These are phyloP conservation scores for Elephas maximus DNA, from an alignment of 2,113 vertebrate species.

Conservation along the genomic window DNA sequence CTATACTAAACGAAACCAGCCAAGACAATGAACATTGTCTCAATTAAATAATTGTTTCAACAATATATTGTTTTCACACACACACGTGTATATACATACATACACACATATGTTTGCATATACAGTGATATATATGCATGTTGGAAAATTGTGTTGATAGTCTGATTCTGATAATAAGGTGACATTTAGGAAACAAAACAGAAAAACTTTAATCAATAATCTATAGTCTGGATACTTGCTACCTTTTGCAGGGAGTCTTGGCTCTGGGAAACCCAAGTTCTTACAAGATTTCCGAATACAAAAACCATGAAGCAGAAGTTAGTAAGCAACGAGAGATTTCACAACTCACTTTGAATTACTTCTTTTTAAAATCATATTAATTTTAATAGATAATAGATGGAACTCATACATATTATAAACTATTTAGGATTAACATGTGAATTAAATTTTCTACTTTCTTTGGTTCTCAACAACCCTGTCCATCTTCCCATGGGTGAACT, in stretches of 20 bases:
- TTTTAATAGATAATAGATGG: not conserved
- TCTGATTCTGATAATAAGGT: conserved; percentile 41
- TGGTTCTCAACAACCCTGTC: not conserved
- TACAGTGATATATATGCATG: too few species aligned
- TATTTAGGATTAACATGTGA: not conserved
- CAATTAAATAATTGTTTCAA: conserved; percentile 45
- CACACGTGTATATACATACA: not conserved
- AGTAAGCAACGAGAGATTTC: not conserved
- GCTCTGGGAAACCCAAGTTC: not conserved
- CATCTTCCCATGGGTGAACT: not conserved
- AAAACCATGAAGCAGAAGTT: not conserved
- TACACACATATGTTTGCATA: too few species aligned
- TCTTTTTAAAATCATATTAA: conserved; percentile 4
- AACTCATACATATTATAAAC: not conserved
- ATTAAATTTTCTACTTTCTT: not conserved
- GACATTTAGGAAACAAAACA: conserved; percentile 44
- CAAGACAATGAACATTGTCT: conserved; percentile 31
- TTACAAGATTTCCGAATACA: not conserved
- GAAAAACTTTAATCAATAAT: conserved; percentile 7
- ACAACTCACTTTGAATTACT: not conserved
- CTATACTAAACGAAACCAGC: conserved; percentile 26
- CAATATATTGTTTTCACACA: not conserved
- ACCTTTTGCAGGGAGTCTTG: conserved; percentile 16
- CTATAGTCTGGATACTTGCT: not conserved
- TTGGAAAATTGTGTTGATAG: not conserved